These are phyloP conservation scores for Anoplopoma fimbria DNA, from an alignment of 2,113 vertebrate species.

Conservation along the genomic window DNA sequence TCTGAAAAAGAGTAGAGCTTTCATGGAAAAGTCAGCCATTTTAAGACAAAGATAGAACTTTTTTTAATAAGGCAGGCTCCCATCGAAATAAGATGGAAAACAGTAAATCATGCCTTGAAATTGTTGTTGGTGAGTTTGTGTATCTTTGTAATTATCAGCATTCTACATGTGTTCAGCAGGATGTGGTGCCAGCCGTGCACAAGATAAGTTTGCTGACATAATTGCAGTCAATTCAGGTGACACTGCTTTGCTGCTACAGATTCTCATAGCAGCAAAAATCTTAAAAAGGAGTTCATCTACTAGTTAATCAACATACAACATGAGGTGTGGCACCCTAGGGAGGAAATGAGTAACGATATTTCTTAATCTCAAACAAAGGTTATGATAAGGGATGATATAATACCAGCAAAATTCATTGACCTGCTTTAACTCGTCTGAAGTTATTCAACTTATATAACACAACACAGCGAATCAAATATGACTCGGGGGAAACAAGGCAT, in stretches of 20 bases:
- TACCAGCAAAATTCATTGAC: neutral
- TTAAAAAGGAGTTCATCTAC: constrained; percentile 10
- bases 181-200: neutral
- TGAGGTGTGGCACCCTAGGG: constrained; percentile 3
- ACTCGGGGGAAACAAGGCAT: neutral
- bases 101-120: neutral
- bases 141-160: neutral
- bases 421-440: constrained; percentile 48
- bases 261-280: neutral
- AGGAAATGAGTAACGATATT: constrained; percentile 24
- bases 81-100: neutral
- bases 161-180: neutral
- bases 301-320: constrained; percentile 23
- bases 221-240: constrained; percentile 8
- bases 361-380: constrained; percentile 37
- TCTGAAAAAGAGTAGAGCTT: neutral
- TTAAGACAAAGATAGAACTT: neutral
- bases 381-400: constrained; percentile 30
- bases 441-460: neutral
- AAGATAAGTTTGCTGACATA: constrained; percentile 29
- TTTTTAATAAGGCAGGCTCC: neutral
- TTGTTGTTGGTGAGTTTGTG: neutral
- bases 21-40: neutral
- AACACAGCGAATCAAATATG: neutral
- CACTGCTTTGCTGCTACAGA: constrained; percentile 44